phyloP scores from a whole-genome alignment of 2,888 invertebrate genomes.

The Andrena dorsata region DNA sequence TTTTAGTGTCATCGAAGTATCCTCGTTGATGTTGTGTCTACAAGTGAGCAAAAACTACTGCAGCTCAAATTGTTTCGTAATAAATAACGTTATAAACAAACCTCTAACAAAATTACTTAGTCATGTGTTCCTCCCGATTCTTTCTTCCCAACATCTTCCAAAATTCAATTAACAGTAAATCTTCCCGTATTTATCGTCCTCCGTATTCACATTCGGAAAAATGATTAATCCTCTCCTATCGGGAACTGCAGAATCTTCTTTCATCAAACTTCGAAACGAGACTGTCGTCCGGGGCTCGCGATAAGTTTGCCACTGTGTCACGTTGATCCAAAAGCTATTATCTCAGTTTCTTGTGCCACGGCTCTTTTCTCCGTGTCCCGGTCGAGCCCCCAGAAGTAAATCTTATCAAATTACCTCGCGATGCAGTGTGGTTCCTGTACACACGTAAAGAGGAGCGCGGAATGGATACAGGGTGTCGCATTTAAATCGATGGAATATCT shows the following conservation, averaged over 20 bases:
- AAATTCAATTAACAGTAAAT: too few species aligned
- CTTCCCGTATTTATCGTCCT: too few species aligned
- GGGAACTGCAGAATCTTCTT: not conserved
- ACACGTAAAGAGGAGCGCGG: conserved; percentile 6
- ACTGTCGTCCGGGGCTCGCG: not conserved
- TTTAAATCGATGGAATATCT: too few species aligned
- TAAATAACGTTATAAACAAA: too few species aligned
- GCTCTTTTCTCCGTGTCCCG: conserved; percentile 56
- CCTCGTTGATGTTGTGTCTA: too few species aligned
- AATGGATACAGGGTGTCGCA: not conserved
- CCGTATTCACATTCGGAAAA: not conserved
- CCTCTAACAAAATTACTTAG: too few species aligned
- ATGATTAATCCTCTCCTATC: not conserved
- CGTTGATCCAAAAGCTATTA: conserved; percentile 69
- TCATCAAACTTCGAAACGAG: conserved; percentile 6
- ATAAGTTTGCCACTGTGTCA: conserved; percentile 69
- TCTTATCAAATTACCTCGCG: conserved; percentile 80
- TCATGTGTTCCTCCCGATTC: too few species aligned
- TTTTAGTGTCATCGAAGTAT: too few species aligned
- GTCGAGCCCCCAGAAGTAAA: conserved; percentile 76
- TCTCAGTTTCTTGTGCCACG: conserved; percentile 63
- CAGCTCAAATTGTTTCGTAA: too few species aligned
- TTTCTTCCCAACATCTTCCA: too few species aligned
- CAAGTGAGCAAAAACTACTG: too few species aligned
- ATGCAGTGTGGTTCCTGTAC: conserved; percentile 59